Evolutionary conservation across 1,140 invertebrate genomes (phyloP).

Genomic region (Philaenus spumarius): DNA sequence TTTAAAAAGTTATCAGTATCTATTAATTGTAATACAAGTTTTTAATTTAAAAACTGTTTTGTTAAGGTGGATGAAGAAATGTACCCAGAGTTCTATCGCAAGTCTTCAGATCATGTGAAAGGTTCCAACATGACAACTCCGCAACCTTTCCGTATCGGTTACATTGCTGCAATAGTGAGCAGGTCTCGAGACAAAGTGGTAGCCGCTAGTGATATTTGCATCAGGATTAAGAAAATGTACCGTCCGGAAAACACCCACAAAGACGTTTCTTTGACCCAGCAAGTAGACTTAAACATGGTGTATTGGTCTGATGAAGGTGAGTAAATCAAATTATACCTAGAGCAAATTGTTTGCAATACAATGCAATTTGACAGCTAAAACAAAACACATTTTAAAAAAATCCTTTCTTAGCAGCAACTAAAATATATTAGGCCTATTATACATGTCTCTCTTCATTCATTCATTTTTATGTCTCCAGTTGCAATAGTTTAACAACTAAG

Average conservation of each 20-base stretch:
- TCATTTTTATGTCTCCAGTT: too few relatives aligned
- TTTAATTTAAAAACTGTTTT: too few relatives aligned
- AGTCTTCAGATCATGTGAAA: slow-evolving; percentile 57
- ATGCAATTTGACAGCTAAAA: too few relatives aligned
- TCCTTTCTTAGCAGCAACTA: too few relatives aligned
- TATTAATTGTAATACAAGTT: too few relatives aligned
- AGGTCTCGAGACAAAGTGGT: slow-evolving; percentile 43
- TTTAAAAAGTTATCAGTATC: too few relatives aligned
- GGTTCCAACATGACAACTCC: slow-evolving; percentile 67
- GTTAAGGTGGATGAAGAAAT: slow-evolving; percentile 57
- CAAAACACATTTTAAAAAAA: too few relatives aligned
- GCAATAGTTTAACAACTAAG: too few relatives aligned
- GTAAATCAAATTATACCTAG: too few relatives aligned
- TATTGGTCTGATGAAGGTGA: slow-evolving; percentile 72
- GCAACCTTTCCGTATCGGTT: slow-evolving; percentile 67
- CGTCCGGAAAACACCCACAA: slow-evolving; percentile 69
- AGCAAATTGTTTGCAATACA: too few relatives aligned
- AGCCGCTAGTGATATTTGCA: slow-evolving; percentile 50
- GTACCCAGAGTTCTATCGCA: slow-evolving; percentile 74
- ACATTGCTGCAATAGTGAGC: slow-evolving; percentile 52
- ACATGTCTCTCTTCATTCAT: too few relatives aligned
- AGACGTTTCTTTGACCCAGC: slow-evolving; percentile 41
- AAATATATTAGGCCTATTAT: too few relatives aligned
- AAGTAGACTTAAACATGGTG: slow-evolving; percentile 64
- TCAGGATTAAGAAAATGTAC: slow-evolving; percentile 65